These are phyloP conservation scores for Turritopsis dohrnii DNA, from an alignment of 30 jellyfish, hydroid and myxozoan genomes.

Conservation along the genomic window DNA sequence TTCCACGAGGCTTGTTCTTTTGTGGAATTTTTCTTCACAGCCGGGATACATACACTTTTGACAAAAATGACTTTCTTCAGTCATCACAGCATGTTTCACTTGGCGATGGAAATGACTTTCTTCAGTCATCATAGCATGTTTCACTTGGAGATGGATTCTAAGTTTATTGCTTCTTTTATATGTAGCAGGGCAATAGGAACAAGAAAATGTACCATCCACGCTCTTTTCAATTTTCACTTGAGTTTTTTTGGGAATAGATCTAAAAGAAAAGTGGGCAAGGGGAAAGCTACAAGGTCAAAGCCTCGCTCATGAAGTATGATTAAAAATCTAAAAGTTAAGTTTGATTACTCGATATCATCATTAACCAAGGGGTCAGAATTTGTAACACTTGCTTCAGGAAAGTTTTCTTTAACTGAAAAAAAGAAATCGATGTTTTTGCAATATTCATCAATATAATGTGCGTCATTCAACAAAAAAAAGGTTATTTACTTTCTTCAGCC, in stretches of 20 bases:
- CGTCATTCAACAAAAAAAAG: neutral
- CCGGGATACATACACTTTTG: neutral
- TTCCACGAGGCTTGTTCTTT: neutral
- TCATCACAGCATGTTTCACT: neutral
- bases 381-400: neutral
- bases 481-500: neutral
- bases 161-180: neutral
- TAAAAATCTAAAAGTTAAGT: neutral
- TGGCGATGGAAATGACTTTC: neutral
- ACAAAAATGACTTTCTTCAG: neutral
- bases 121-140: neutral
- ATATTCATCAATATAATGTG: neutral
- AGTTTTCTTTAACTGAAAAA: neutral
- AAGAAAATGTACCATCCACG: neutral
- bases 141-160: neutral
- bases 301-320: neutral
- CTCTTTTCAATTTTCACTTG: neutral
- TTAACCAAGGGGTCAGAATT: neutral
- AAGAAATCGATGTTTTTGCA: too few relatives aligned
- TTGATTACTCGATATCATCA: neutral
- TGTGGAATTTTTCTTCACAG: constrained; percentile 5
- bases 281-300: neutral
- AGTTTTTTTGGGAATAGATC: neutral
- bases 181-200: neutral
- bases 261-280: too few relatives aligned